Conservation (phyloP, 2,113 vertebrate genomes). For the Lepidothrix coronata region DNA sequence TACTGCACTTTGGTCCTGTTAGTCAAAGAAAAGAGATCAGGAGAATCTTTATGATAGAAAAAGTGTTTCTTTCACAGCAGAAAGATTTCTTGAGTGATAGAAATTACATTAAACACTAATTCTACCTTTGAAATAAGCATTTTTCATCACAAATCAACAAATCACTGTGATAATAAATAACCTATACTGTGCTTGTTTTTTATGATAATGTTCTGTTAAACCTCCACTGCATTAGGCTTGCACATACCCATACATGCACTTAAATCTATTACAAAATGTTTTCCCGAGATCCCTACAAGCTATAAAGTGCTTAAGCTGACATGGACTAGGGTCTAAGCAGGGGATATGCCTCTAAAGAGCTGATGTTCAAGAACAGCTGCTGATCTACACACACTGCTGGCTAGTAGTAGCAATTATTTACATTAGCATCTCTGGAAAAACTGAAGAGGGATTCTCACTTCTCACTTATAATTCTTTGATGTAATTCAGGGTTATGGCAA, state of each 20-base stretch:
- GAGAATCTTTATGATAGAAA: not conserved
- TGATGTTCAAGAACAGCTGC: not conserved
- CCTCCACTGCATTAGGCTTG: not conserved
- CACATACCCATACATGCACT: not conserved
- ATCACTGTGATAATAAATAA: not conserved
- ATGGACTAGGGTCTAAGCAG: not conserved
- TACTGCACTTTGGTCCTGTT: not conserved
- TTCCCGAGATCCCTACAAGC: not conserved
- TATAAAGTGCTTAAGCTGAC: not conserved
- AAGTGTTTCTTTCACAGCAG: not conserved
- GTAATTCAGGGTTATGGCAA: not conserved
- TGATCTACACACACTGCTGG: not conserved
- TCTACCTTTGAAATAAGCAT: not conserved
- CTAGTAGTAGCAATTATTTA: not conserved
- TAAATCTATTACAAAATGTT: not conserved
- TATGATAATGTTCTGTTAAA: not conserved
- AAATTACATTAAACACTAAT: not conserved
- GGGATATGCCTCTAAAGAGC: not conserved
- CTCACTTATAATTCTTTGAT: not conserved
- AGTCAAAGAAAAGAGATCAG: not conserved
- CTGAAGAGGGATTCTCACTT: not conserved
- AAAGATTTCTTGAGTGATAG: not conserved
- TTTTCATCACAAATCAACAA: not conserved
- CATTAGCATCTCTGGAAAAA: not conserved
- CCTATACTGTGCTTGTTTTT: not conserved